phyloP scores from a whole-genome alignment of 2,888 invertebrate species.

The Oasisia sp. region DNA sequence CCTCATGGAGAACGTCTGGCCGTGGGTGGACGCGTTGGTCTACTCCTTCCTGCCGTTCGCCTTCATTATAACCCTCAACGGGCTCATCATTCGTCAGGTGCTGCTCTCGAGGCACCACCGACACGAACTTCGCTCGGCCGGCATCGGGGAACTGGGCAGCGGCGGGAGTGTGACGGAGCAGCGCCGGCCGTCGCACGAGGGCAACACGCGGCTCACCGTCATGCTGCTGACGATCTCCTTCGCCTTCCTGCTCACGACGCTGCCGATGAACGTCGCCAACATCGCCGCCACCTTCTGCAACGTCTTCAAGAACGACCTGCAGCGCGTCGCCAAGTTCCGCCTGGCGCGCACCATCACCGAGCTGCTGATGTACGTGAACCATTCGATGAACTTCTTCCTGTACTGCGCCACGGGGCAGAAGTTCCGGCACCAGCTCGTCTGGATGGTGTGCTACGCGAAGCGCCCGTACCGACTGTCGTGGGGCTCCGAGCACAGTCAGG shows the following conservation, averaged over 20 bases:
- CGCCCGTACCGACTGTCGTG: conserved; percentile 27
- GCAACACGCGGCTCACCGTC: conserved; percentile 31
- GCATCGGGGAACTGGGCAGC: conserved; percentile 29
- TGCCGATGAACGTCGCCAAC: conserved; percentile 34
- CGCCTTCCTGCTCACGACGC: conserved; percentile 35
- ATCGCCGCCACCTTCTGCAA: conserved; percentile 26
- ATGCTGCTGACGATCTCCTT: conserved; percentile 37
- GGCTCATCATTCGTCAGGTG: conserved; percentile 53
- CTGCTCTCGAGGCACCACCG: conserved; percentile 4
- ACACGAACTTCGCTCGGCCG: conserved; percentile 17
- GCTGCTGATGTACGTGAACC: conserved; percentile 61
- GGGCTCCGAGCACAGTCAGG: neutral
- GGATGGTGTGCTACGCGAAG: conserved; percentile 42
- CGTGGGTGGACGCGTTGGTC: conserved; percentile 57
- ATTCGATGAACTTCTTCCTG: conserved; percentile 57
- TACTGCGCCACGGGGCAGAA: conserved; percentile 47
- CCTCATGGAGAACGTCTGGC: conserved; percentile 51
- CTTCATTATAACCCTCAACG: conserved; percentile 53
- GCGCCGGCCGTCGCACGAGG: conserved; percentile 40
- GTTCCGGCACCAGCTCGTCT: conserved; percentile 44
- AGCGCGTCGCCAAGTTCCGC: conserved; percentile 34
- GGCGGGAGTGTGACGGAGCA: conserved; percentile 22
- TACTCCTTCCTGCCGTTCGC: conserved; percentile 57
- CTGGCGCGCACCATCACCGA: conserved; percentile 54
- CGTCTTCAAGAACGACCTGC: conserved; percentile 17